Evolutionary conservation across 2,888 invertebrate species (phyloP).

Genomic region (Heliconius erato): DNA sequence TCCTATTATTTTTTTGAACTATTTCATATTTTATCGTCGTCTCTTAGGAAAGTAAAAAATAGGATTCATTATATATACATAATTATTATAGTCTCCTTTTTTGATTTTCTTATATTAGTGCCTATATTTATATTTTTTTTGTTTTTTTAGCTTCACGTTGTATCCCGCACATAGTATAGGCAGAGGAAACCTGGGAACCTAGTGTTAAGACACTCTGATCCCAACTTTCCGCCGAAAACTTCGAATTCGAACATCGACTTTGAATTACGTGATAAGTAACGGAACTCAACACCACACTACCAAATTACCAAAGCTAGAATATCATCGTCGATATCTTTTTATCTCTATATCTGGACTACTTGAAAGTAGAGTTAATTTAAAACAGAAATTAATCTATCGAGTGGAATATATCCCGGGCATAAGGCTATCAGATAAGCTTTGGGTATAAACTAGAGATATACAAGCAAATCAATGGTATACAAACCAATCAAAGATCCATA

Average conservation of each 20-base stretch:
- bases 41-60: background rate
- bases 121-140: no score
- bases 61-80: background rate
- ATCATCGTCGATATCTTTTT: no score
- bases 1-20: conserved; percentile 8
- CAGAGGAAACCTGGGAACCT: background rate
- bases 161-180: background rate
- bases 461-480: conserved; percentile 15
- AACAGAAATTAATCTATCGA: background rate
- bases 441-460: background rate
- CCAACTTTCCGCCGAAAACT: no score
- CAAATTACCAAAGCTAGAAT: no score
- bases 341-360: no score
- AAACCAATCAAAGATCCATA: conserved; percentile 29
- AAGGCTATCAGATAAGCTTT: background rate
- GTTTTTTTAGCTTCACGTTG: background rate
- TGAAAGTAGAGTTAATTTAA: no score
- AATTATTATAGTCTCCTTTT: no score
- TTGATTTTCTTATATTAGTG: no score
- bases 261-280: background rate
- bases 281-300: no score
- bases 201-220: no score
- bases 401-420: background rate
- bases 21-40: conserved; percentile 13
- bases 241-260: no score